A percentile compares a stretch with the other conserved stretches of the same genome.
Conservation (phyloP, 2,888 invertebrate species). For the Tipula unca region DNA sequence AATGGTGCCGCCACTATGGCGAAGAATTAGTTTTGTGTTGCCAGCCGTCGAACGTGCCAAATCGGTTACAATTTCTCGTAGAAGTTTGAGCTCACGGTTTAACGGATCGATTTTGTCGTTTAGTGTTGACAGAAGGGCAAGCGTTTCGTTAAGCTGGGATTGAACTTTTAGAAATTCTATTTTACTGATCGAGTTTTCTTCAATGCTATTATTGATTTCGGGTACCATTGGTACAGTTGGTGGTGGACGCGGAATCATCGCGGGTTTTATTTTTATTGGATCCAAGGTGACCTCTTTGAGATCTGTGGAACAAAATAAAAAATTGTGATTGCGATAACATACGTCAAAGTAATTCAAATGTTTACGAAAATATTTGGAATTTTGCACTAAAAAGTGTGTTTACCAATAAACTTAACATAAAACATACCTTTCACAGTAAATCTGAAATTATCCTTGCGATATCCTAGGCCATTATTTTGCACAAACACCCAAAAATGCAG, state of each 20-base stretch:
- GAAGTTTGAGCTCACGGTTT: not conserved
- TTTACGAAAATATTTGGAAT: no score
- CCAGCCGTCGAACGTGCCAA: not conserved
- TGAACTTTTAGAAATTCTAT: not conserved
- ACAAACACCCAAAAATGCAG: constrained; percentile 20
- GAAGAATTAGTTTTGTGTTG: not conserved
- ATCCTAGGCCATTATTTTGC: constrained; percentile 1
- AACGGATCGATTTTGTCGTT: not conserved
- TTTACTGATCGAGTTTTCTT: not conserved
- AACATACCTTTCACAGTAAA: constrained; percentile 8
- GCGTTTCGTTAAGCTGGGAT: not conserved
- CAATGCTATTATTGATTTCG: not conserved
- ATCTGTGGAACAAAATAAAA: not conserved
- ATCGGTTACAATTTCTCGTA: not conserved
- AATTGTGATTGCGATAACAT: no score
- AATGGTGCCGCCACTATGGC: not conserved
- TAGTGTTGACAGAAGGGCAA: not conserved
- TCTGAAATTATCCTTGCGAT: constrained; percentile 16
- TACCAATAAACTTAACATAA: not conserved
- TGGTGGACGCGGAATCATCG: not conserved
- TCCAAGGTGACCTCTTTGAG: not conserved
- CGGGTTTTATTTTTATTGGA: not conserved
- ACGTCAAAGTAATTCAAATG: no score
- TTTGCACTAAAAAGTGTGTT: no score
- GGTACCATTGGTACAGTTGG: not conserved